Evolutionary conservation across 2,113 vertebrate genomes (phyloP), one percentile per base, ranked within the genome.

Genomic region (Beaufortia kweichowensis): DNA sequence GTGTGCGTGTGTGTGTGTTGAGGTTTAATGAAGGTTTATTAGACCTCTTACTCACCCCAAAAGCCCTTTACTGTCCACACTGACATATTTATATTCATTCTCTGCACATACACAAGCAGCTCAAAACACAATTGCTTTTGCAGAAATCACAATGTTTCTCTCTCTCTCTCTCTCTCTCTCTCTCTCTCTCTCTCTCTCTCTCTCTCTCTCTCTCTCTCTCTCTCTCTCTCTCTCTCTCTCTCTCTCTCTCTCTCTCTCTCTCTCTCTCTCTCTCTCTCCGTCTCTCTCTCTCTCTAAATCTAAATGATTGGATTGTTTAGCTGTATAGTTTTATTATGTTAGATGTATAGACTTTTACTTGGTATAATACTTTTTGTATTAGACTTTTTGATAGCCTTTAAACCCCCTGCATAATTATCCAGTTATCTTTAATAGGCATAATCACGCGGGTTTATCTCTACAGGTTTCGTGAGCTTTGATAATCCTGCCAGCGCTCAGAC

Each of bases 401-500:
- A n/a, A n/a, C n/a, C n/a, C n/a, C n/a, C n/a, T n/a, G n/a, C n/a
- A n/a, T n/a, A n/a, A n/a, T n/a, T n/a, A n/a, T n/a, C n/a, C n/a
- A n/a, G n/a, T n/a, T n/a, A n/a, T n/a, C n/a, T n/a, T n/a, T n/a
- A n/a, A n/a, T n/a, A n/a, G n/a, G n/a, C n/a, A n/a, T n/a, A 39
- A 1, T 39, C 35, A 11, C 8, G 11, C 31, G 7, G 15, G 21
- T 0, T 85, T 39, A 60, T 0, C 0, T 72, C 14, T 64, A 62
- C 85, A 95, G 94, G 94, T 79, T 95, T 95, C 31, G 94, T 95
- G 89, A 95, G 94, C 88, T 95, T 95, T 84, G 94, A 95, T 91
- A 95, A 95, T 90, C 94, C 94, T 6, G 89, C 92, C 72, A 95
- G 94, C 23, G 94, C 94, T 86, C 94, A 95, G 92, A 93, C 94